These are phyloP conservation scores for Calliopum simillimum DNA, from an alignment of 2,888 invertebrate genomes.

Conservation along the genomic window DNA sequence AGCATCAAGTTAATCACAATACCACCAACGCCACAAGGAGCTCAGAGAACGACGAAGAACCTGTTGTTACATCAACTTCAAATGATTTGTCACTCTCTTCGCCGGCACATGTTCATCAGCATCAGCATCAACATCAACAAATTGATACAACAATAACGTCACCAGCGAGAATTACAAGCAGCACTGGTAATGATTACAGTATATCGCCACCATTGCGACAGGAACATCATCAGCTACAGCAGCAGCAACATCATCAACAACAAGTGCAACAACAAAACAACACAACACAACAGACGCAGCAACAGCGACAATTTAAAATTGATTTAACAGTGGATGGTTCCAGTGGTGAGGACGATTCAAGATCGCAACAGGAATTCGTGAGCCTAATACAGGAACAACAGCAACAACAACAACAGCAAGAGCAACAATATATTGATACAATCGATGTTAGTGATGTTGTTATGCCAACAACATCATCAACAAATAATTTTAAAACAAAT, in stretches of 20 bases:
- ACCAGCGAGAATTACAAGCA: slow-evolving; percentile 63
- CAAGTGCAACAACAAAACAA: slow-evolving; percentile 39
- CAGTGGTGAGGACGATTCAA: slow-evolving; percentile 42
- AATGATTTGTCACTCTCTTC: slow-evolving; percentile 46
- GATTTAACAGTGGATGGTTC: slow-evolving; percentile 38
- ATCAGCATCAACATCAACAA: slow-evolving; percentile 42
- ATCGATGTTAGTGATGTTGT: slow-evolving; percentile 25
- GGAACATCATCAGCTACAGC: slow-evolving; percentile 42
- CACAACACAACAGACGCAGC: slow-evolving; percentile 7
- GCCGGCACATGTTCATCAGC: slow-evolving; percentile 38
- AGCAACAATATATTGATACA: slow-evolving; percentile 37
- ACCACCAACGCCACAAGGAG: neutral
- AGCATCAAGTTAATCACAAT: slow-evolving; percentile 37
- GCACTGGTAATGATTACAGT: slow-evolving; percentile 60
- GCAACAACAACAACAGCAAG: slow-evolving; percentile 46
- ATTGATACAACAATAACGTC: slow-evolving; percentile 49
- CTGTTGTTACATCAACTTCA: slow-evolving; percentile 58
- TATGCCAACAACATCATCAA: slow-evolving; percentile 45
- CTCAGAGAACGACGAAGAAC: slow-evolving; percentile 55
- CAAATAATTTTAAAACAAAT: slow-evolving; percentile 19
- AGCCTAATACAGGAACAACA: slow-evolving; percentile 31
- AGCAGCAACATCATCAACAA: slow-evolving; percentile 46
- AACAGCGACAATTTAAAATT: slow-evolving; percentile 2
- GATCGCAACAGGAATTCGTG: slow-evolving; percentile 38
- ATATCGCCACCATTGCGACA: slow-evolving; percentile 46